A percentile compares a stretch with the other conserved stretches of the same genome.
These are phyloP conservation scores for Neelides folsomi DNA, from an alignment of 2,888 invertebrate genomes.

Conservation along the genomic window DNA sequence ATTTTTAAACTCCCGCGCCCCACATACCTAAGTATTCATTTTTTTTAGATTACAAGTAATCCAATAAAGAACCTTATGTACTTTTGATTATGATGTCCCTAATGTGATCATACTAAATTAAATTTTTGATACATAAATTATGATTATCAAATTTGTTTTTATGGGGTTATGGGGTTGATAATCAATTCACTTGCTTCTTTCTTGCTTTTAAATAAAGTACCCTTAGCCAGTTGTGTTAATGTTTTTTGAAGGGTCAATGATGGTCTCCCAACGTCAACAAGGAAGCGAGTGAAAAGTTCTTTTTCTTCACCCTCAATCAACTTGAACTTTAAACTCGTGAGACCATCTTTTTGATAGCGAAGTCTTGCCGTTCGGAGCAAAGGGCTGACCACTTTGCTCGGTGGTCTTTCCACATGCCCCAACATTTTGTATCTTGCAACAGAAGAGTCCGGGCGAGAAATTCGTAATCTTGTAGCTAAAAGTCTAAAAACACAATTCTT, in stretches of 20 bases:
- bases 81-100: too few relatives aligned
- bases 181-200: too few relatives aligned
- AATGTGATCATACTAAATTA: too few relatives aligned
- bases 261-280: constrained; percentile 40
- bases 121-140: too few relatives aligned
- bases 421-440: constrained; percentile 46
- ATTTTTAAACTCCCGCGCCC: too few relatives aligned
- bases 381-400: constrained; percentile 20
- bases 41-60: too few relatives aligned
- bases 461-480: constrained; percentile 33
- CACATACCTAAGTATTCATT: too few relatives aligned
- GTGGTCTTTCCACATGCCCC: constrained; percentile 36
- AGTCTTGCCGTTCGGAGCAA: constrained; percentile 23
- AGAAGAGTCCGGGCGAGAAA: constrained; percentile 41
- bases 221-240: too few relatives aligned
- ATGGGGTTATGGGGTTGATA: too few relatives aligned
- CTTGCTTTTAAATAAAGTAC: too few relatives aligned
- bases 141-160: too few relatives aligned
- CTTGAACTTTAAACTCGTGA: constrained; percentile 23
- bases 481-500: constrained; percentile 18
- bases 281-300: constrained; percentile 39
- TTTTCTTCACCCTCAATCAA: constrained; percentile 12
- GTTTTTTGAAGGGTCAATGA: constrained; percentile 15
- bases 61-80: too few relatives aligned
- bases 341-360: constrained; percentile 24